Base-by-base conservation (phyloP, 2,113 vertebrate species). In the Synodontis membranacea region DNA sequence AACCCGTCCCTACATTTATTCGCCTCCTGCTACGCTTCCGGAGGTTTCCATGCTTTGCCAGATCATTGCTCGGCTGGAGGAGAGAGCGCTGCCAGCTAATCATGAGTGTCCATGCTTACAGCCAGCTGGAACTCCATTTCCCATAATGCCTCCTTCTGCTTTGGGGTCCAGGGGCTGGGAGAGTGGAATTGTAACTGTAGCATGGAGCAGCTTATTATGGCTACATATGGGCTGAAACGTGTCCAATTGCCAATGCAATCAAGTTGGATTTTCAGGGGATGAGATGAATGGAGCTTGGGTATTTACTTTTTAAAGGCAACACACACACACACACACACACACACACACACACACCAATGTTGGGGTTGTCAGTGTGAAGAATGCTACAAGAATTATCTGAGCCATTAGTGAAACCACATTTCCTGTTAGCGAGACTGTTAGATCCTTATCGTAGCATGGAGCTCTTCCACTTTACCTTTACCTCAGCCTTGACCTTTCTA, bases 71-170 rank as follows among this genome's bases (percentile, higher is more conserved):
- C 46, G 64, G 70, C 80, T 85, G 79, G 60, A 52, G 19, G 56
- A 89, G 19, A 34, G 42, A 87, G 28, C 34, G 23, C 37, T 78
- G 83, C 76, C 78, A 81, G 82, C 48, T 81, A 81, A 70, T 44
- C 48, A 10, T 46, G 39, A 81, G 60, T 56, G 85, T 42, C 44
- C 28, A n/a, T 37, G 48, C 46, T 52, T 78, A 21, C 12, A 66
- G 62, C 84, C 84, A 80, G 62, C 46, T 74, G 70, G 48, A 74
- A 86, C 84, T 80, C 37, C 62, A 86, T 86, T 86, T 66, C 84
- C 84, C 76, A 84, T 56, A 84, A 75, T 85, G 46, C 54, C 76
- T 80, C 76, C 62, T 52, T 80, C 21, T 68, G 76, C 44, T 86
- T 42, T 19, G 3, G 56, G 75, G 50, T 64, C 37, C 8, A 12